These are phyloP conservation scores for Galagoides demidoff DNA, from an alignment of 2,797 vertebrate genomes.

Conservation along the genomic window DNA sequence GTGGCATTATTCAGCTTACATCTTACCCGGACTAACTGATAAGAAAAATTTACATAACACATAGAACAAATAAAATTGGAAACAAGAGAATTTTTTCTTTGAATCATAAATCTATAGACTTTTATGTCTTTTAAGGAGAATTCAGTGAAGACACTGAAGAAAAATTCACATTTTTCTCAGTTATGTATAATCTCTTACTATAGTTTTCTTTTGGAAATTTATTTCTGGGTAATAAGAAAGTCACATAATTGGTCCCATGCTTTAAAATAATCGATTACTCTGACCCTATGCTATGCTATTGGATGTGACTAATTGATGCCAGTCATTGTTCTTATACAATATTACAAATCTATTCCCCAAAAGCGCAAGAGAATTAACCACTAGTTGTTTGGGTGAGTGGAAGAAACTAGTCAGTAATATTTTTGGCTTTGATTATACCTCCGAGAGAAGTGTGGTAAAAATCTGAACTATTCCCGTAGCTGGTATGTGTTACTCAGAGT, in stretches of 20 bases:
- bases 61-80: constrained; percentile 25
- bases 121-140: constrained; percentile 16
- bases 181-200: background rate
- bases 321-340: constrained; percentile 48
- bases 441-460: constrained; percentile 44
- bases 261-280: constrained; percentile 47
- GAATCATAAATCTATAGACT: background rate
- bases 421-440: constrained; percentile 18
- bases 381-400: constrained; percentile 38
- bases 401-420: constrained; percentile 5
- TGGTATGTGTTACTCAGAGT: constrained; percentile 2
- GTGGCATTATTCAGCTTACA: background rate
- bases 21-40: background rate
- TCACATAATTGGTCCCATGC: background rate
- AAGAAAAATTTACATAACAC: background rate
- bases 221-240: background rate
- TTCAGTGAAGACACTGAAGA: background rate
- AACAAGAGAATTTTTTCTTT: background rate
- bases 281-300: background rate
- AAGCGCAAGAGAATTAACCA: constrained; percentile 12
- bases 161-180: background rate
- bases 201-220: background rate
- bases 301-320: background rate
- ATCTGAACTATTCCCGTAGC: background rate
- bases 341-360: background rate